Conservation (phyloP, 2,888 invertebrate genomes). For the Rhaphigaster nebulosa region DNA sequence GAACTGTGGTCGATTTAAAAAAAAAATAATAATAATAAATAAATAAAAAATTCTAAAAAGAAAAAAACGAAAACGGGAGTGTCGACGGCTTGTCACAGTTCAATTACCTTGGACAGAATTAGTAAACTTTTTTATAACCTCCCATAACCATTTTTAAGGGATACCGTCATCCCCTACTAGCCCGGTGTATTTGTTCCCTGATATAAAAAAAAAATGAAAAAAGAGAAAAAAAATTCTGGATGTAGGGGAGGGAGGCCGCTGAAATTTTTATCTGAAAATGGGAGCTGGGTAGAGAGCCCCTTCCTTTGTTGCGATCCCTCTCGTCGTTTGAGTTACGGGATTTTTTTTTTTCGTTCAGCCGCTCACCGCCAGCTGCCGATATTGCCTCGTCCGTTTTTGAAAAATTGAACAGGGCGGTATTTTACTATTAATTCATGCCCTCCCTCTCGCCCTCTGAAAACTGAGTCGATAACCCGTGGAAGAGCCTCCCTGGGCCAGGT, state of each 20-base stretch:
- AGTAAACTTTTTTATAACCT: constrained; percentile 46
- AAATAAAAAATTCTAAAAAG: not conserved
- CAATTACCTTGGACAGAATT: constrained; percentile 40
- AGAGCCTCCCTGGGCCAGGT: not conserved
- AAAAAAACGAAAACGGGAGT: not conserved
- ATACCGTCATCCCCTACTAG: constrained; percentile 36
- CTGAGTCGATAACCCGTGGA: not conserved
- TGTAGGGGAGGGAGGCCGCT: not conserved
- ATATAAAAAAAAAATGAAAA: constrained; percentile 40
- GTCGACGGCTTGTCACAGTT: constrained; percentile 39
- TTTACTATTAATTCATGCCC: constrained; percentile 19
- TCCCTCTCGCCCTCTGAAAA: not conserved
- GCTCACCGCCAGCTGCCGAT: constrained; percentile 43
- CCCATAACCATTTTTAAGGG: constrained; percentile 50
- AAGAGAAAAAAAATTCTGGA: not conserved
- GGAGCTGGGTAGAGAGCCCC: not conserved
- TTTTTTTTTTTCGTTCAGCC: constrained; percentile 8
- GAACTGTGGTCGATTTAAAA: constrained; percentile 30
- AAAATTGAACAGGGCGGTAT: constrained; percentile 38
- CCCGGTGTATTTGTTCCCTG: constrained; percentile 43
- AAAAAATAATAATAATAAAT: not conserved
- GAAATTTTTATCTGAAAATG: constrained; percentile 48
- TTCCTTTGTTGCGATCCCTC: constrained; percentile 30
- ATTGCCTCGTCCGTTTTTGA: constrained; percentile 34
- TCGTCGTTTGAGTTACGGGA: constrained; percentile 27